Evolutionary conservation across 2,797 vertebrate genomes (phyloP).

Genomic region (Sebastes melanostomus): DNA sequence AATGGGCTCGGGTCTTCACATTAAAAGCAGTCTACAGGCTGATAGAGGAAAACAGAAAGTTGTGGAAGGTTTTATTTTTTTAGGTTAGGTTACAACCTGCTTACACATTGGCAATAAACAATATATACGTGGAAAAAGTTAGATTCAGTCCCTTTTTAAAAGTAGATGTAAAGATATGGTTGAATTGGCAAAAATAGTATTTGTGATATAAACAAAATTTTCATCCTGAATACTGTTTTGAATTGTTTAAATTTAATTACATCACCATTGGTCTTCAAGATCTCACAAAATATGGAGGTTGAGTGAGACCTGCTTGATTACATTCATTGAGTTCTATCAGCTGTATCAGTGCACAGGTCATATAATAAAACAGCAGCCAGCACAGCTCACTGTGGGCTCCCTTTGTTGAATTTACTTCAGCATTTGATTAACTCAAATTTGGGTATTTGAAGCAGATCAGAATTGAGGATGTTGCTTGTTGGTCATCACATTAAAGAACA

Average conservation of each 20-base stretch:
- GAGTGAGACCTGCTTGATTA: neutral
- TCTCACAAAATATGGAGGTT: too few species aligned
- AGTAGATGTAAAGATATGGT: neutral
- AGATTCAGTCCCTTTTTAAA: too few species aligned
- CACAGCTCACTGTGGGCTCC: neutral
- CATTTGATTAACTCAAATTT: neutral
- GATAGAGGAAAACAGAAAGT: too few species aligned
- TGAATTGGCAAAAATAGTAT: accelerated
- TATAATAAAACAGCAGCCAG: neutral
- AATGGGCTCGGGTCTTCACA: too few species aligned
- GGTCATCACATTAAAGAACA: neutral
- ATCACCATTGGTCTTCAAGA: neutral
- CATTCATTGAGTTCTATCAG: neutral
- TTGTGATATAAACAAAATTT: neutral
- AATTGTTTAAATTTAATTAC: neutral
- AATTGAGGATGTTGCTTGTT: neutral
- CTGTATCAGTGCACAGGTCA: neutral
- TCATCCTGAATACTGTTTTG: neutral
- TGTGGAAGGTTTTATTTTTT: too few species aligned
- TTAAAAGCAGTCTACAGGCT: too few species aligned
- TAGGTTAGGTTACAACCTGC: too few species aligned
- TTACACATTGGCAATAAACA: too few species aligned
- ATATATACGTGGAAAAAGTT: too few species aligned
- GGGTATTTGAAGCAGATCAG: neutral
- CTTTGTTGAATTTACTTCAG: neutral